These are phyloP conservation scores for Sebastes paucispinis DNA, from an alignment of 2,797 vertebrate species.

Conservation along the genomic window DNA sequence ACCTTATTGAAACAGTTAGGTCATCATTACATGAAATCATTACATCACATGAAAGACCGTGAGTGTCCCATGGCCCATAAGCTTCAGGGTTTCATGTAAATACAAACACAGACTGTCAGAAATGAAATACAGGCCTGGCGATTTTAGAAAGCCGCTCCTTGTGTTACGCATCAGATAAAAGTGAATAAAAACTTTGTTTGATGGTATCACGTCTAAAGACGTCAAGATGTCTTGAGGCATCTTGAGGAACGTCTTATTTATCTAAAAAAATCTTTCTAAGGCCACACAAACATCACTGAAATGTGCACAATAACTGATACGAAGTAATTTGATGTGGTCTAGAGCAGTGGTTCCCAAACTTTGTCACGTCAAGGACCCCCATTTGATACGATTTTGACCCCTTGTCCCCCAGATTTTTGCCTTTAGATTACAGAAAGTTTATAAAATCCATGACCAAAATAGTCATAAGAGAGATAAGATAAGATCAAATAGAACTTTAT, in stretches of 20 bases:
- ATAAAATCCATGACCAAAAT: too few relatives aligned
- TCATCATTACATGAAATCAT: neutral
- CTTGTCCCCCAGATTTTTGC: too few relatives aligned
- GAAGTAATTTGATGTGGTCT: neutral
- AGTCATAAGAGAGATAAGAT: too few relatives aligned
- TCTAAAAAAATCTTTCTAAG: neutral
- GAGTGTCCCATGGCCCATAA: neutral
- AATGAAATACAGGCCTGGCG: neutral
- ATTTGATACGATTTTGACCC: too few relatives aligned
- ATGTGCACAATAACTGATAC: too few relatives aligned
- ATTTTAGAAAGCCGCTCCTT: neutral
- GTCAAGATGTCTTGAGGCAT: neutral
- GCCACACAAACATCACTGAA: neutral
- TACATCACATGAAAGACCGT: conserved; percentile 8
- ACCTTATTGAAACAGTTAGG: conserved; percentile 29
- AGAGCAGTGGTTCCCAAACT: neutral
- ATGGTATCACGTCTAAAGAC: neutral
- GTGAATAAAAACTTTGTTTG: conserved; percentile 6
- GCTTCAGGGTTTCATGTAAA: neutral
- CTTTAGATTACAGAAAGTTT: too few relatives aligned
- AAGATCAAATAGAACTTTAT: too few relatives aligned
- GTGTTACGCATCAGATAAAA: neutral
- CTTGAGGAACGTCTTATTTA: neutral
- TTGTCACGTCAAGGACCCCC: too few relatives aligned
- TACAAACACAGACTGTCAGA: conserved; percentile 18